These are phyloP conservation scores for Oasisia sp. DNA, from an alignment of 2,888 invertebrate species.

Conservation along the genomic window DNA sequence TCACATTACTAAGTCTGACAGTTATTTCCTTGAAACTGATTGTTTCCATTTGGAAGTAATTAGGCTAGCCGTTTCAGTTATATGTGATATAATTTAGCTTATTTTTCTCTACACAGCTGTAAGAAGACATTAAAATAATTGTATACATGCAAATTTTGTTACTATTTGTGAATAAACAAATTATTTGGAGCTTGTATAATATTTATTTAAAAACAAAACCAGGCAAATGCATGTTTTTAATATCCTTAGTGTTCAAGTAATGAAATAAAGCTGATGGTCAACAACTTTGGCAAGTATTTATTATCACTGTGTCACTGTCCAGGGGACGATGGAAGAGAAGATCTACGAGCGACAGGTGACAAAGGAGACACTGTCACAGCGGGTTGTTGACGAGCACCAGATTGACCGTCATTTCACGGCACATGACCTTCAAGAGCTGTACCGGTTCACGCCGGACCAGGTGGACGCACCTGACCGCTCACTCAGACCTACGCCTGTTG, in stretches of 20 bases:
- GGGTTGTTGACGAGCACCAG: constrained; percentile 96
- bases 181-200: too few relatives aligned
- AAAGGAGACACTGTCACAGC: constrained; percentile 90
- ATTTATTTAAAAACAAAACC: too few relatives aligned
- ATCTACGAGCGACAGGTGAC: constrained; percentile 95
- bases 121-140: too few relatives aligned
- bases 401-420: constrained; percentile 93
- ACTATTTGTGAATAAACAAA: too few relatives aligned
- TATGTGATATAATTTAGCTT: too few relatives aligned
- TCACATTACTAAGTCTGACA: too few relatives aligned
- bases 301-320: constrained; percentile 33
- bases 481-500: constrained; percentile 75
- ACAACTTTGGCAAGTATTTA: neutral
- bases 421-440: constrained; percentile 87
- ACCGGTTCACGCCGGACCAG: constrained; percentile 78
- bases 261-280: neutral
- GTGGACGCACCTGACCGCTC: constrained; percentile 50
- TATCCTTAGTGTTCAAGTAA: neutral
- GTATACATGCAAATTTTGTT: too few relatives aligned
- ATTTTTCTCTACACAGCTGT: too few relatives aligned
- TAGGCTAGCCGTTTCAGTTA: too few relatives aligned
- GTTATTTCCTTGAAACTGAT: too few relatives aligned
- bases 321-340: constrained; percentile 96
- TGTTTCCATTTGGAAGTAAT: too few relatives aligned
- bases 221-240: too few relatives aligned